Evolutionary conservation across 2,888 invertebrate genomes (phyloP).

Genomic region (Platycnemis pennipes): DNA sequence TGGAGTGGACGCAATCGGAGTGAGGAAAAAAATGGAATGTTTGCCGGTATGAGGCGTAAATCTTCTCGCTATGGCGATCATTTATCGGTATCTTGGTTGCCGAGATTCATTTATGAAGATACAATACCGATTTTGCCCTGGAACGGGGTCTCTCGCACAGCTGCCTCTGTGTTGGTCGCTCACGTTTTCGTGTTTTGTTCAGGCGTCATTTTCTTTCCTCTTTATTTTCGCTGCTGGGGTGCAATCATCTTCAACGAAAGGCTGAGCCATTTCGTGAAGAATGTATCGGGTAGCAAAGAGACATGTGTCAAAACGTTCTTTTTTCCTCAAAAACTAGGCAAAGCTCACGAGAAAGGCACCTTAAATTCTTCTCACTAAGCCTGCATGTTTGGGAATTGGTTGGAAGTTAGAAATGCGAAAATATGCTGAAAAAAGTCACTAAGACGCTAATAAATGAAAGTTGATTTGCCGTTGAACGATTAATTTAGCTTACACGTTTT

Average conservation of each 20-base stretch:
- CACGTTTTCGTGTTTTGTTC: background rate
- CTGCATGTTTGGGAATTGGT: no score
- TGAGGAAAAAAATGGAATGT: constrained; percentile 14
- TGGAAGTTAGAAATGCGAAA: no score
- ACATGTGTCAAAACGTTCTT: background rate
- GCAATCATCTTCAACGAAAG: background rate
- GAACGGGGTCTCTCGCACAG: background rate
- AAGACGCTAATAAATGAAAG: no score
- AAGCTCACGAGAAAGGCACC: no score
- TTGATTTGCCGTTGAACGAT: no score
- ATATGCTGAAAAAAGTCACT: no score
- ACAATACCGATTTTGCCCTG: background rate
- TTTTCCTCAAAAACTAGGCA: no score
- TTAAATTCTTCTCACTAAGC: no score
- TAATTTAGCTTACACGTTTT: no score
- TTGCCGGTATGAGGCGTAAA: constrained; percentile 20
- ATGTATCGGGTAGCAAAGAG: background rate
- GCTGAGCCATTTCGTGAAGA: background rate
- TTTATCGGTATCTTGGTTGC: constrained; percentile 14
- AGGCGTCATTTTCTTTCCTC: background rate
- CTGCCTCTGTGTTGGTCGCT: background rate
- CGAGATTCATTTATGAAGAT: background rate
- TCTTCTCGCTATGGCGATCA: constrained; percentile 5
- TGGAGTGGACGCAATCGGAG: background rate
- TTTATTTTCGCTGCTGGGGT: background rate